Conservation (phyloP, 1,140 invertebrate genomes). For the Macrocentrus cingulum region DNA sequence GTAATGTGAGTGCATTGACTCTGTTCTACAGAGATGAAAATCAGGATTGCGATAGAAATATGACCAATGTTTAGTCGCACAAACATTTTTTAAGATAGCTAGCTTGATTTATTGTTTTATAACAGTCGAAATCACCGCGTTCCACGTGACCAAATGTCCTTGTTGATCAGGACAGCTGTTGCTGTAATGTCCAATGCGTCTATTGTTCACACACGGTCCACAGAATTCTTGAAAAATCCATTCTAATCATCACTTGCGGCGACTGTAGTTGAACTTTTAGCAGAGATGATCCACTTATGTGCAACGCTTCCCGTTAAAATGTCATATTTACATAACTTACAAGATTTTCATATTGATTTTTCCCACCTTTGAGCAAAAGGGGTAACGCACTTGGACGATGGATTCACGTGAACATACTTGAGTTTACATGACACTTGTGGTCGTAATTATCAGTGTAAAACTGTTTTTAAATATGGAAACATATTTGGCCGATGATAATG, state of each 20-base stretch:
- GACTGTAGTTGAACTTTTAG: not conserved
- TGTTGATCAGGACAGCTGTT: not conserved
- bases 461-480: too few species aligned
- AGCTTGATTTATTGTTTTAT: not conserved
- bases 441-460: too few species aligned
- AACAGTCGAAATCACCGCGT: not conserved
- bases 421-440: too few species aligned
- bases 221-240: too few species aligned
- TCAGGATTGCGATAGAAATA: not conserved
- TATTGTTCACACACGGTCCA: too few species aligned
- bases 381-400: too few species aligned
- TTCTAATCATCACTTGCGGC: too few species aligned
- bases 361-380: too few species aligned
- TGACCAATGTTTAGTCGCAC: not conserved
- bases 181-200: too few species aligned
- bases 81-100: conserved; percentile 12
- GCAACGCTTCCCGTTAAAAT: not conserved
- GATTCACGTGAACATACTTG: too few species aligned
- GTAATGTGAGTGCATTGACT: conserved; percentile 59
- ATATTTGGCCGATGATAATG: too few species aligned
- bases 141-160: not conserved
- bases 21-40: not conserved
- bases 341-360: conserved; percentile 3
- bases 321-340: not conserved
- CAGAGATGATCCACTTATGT: not conserved